Conservation (phyloP, 2,888 invertebrate genomes). For the Electrophaes corylata region DNA sequence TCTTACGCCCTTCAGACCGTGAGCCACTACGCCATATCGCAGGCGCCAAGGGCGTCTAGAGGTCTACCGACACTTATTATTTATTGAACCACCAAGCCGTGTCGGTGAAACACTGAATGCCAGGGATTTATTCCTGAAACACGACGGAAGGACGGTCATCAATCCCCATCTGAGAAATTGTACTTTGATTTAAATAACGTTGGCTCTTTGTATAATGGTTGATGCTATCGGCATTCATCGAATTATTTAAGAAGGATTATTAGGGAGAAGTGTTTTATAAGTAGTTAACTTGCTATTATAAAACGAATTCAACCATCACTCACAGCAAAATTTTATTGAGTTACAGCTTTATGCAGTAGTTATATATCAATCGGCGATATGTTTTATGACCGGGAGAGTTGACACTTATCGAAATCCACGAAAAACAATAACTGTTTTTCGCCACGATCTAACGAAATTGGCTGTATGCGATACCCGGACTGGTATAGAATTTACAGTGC, state of each 20-base stretch:
- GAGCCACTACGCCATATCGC: constrained; percentile 14
- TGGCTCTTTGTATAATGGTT: constrained; percentile 9
- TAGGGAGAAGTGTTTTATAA: constrained; percentile 1
- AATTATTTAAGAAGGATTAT: too few species aligned
- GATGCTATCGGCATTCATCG: constrained; percentile 11
- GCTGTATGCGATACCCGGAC: constrained; percentile 15
- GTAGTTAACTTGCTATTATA: not conserved
- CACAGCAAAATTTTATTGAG: too few species aligned
- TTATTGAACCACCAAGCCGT: constrained; percentile 54
- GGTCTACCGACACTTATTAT: constrained; percentile 65
- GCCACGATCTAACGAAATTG: constrained; percentile 13
- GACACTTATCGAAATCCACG: not conserved
- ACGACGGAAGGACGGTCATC: constrained; percentile 44
- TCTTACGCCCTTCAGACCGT: constrained; percentile 2
- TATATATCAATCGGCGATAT: too few species aligned
- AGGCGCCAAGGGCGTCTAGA: constrained; percentile 64
- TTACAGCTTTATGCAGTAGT: too few species aligned
- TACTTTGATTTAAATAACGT: constrained; percentile 35
- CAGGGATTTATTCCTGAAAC: constrained; percentile 53
- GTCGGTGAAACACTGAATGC: constrained; percentile 51
- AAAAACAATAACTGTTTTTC: constrained; percentile 17
- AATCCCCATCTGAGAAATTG: constrained; percentile 46
- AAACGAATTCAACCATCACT: too few species aligned
- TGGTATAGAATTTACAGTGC: constrained; percentile 27
- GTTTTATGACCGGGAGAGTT: too few species aligned